Evolutionary conservation across 1,140 invertebrate species (phyloP).

Genomic region (Drosophila mayri): DNA sequence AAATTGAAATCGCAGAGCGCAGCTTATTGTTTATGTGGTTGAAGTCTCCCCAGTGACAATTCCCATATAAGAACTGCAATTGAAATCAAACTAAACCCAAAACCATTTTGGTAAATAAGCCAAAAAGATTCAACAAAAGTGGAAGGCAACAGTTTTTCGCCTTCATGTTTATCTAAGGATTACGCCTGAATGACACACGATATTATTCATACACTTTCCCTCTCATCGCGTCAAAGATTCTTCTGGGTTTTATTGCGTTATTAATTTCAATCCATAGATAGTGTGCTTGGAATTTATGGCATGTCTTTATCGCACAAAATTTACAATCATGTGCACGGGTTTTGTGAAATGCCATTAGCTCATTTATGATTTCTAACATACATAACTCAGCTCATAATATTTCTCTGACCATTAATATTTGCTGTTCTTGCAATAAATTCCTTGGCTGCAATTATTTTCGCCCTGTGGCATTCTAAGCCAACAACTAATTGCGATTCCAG

Average conservation of each 20-base stretch:
- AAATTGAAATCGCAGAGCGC: constrained; percentile 42
- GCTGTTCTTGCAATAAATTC: constrained; percentile 5
- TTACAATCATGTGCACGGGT: constrained; percentile 7
- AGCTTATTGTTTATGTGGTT: constrained; percentile 57
- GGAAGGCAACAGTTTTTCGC: neutral
- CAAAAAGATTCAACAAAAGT: constrained; percentile 4
- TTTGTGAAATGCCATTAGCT: neutral
- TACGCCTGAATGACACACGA: constrained; percentile 31
- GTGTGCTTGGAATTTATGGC: constrained; percentile 3
- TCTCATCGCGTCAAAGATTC: neutral
- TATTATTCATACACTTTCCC: constrained; percentile 11
- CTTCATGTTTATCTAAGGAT: constrained; percentile 34
- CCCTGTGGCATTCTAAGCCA: constrained; percentile 6
- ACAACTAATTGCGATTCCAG: constrained; percentile 32
- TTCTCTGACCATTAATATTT: neutral
- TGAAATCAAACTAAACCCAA: constrained; percentile 3
- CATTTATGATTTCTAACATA: constrained; percentile 8
- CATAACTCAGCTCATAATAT: neutral
- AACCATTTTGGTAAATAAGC: neutral
- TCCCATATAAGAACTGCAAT: constrained; percentile 22
- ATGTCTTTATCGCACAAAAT: constrained; percentile 5
- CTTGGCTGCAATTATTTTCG: constrained; percentile 17
- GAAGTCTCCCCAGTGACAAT: constrained; percentile 14
- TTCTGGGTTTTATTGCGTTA: constrained; percentile 22
- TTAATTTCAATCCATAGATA: constrained; percentile 22